Conservation (phyloP, 2,888 invertebrate species). For the Drosophila multiciliata region DNA sequence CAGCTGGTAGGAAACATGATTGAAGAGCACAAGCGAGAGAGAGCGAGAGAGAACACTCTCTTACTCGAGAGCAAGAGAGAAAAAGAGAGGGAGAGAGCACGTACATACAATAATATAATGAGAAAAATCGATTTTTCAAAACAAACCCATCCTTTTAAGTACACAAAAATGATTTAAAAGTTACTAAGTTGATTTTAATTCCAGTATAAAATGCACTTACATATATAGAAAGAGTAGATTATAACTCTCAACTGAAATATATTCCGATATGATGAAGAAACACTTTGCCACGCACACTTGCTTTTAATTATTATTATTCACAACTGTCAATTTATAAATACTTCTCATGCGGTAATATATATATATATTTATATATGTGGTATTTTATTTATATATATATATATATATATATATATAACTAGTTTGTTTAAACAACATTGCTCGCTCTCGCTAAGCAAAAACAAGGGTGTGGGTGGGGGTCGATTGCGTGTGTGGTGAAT, state of each 20-base stretch:
- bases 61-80: not conserved
- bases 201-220: conserved; percentile 28
- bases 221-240: conserved; percentile 7
- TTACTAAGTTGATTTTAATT: not conserved
- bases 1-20: conserved; percentile 35
- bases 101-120: conserved; percentile 30
- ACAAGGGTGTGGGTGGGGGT: conserved; percentile 12
- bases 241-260: conserved; percentile 2
- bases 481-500: conserved; percentile 61
- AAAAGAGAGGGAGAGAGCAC: conserved; percentile 15
- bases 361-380: not conserved
- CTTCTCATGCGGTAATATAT: conserved; percentile 10
- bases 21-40: not conserved
- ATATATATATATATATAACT: conserved; percentile 9
- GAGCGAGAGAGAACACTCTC: not conserved
- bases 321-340: conserved; percentile 35
- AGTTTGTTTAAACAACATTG: conserved; percentile 11
- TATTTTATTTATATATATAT: conserved; percentile 4
- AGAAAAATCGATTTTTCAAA: conserved; percentile 60
- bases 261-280: conserved; percentile 24
- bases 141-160: conserved; percentile 29
- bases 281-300: conserved; percentile 44
- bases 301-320: conserved; percentile 24
- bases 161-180: not conserved
- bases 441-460: conserved; percentile 15